Evolutionary conservation across 1,140 invertebrate genomes (phyloP).

Genomic region (Pristionchus pacificus): DNA sequence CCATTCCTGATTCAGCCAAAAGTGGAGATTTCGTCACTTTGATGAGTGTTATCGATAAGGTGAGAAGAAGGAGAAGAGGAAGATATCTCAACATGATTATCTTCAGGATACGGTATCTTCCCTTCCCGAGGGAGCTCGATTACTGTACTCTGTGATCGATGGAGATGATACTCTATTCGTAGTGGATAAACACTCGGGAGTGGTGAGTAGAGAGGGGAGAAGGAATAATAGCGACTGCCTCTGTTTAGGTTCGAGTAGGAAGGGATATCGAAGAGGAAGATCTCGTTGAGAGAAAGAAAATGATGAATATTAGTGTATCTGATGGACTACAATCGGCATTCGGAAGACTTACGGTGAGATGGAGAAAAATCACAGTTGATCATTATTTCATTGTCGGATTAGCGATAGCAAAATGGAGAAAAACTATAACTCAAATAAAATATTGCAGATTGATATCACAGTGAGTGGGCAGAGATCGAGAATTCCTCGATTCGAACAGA

Average conservation of each 20-base stretch:
- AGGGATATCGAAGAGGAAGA: slow-evolving; percentile 16
- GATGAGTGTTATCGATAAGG: slow-evolving; percentile 43
- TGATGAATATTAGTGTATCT: slow-evolving; percentile 47
- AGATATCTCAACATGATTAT: too few species aligned
- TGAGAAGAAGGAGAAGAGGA: too few species aligned
- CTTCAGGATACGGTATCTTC: slow-evolving; percentile 38
- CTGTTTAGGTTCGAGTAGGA: slow-evolving; percentile 3
- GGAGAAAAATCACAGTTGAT: not conserved
- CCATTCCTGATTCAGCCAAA: slow-evolving; percentile 21
- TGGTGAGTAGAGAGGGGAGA: slow-evolving; percentile 13
- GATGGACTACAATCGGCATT: slow-evolving; percentile 45
- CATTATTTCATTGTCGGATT: too few species aligned
- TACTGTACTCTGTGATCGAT: slow-evolving; percentile 43
- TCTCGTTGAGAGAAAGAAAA: slow-evolving; percentile 12
- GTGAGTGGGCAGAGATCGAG: not conserved
- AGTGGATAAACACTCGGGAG: slow-evolving; percentile 42
- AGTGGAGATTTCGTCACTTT: slow-evolving; percentile 45
- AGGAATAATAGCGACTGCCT: not conserved
- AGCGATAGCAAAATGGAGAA: not conserved
- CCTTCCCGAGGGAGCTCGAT: slow-evolving; percentile 17
- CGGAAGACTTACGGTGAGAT: slow-evolving; percentile 29
- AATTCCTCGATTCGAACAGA: slow-evolving; percentile 24
- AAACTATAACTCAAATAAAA: not conserved
- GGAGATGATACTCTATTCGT: slow-evolving; percentile 49
- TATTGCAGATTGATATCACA: not conserved